Percentiles rank a stretch among this genome's conserved stretches.
Evolutionary conservation across 2,888 invertebrate genomes (phyloP).

Genomic region (Apamea monoglypha): DNA sequence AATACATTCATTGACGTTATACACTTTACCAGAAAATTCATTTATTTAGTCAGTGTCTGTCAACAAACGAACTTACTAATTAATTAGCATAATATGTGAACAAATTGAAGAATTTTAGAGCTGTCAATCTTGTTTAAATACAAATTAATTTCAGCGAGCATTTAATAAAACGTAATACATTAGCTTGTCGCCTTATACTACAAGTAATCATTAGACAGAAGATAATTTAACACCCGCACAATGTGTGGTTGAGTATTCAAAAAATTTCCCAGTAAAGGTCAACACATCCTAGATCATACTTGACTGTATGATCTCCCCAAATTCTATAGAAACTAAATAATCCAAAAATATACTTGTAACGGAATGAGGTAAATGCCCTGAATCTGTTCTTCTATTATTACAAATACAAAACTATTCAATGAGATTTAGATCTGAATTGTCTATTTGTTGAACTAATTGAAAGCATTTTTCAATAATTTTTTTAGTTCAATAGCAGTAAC

Average conservation of each 20-base stretch:
- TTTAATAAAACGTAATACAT: neutral
- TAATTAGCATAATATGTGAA: conserved; percentile 2
- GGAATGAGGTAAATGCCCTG: neutral
- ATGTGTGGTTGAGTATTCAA: neutral
- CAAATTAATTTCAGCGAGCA: neutral
- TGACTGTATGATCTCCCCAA: neutral
- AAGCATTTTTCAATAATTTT: neutral
- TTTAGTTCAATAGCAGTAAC: neutral
- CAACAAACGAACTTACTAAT: neutral
- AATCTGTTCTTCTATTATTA: neutral
- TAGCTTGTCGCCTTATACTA: neutral
- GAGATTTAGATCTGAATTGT: neutral
- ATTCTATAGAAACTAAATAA: neutral
- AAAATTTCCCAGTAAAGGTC: neutral
- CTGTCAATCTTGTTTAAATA: neutral
- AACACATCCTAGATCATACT: neutral
- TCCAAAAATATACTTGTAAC: neutral
- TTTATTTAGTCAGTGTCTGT: conserved; percentile 12
- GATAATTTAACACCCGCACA: neutral
- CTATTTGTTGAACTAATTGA: neutral
- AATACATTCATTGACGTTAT: conserved; percentile 26
- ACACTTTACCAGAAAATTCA: conserved; percentile 18
- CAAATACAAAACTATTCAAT: conserved; percentile 1
- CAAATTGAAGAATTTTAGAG: neutral
- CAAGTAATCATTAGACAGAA: neutral